These are phyloP conservation scores for Aphidoletes aphidimyza DNA, from an alignment of 2,888 invertebrate species.

Conservation along the genomic window DNA sequence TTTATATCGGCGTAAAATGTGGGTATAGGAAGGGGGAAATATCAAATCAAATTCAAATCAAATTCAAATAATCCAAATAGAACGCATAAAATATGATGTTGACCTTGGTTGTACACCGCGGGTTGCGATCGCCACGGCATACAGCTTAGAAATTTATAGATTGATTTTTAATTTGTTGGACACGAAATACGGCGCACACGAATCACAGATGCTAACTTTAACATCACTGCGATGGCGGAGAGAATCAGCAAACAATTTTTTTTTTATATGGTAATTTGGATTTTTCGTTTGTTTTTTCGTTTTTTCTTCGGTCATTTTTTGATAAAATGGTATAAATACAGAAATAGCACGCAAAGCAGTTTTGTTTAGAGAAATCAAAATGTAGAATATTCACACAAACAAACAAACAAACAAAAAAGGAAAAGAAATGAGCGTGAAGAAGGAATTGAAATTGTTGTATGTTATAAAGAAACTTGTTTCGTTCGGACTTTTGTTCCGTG, in stretches of 20 bases:
- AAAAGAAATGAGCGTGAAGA: neutral
- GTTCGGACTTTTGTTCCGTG: conserved; percentile 8
- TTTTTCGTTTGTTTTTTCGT: no score
- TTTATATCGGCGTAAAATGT: neutral
- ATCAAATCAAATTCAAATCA: neutral
- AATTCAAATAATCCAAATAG: neutral
- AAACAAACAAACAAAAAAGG: no score
- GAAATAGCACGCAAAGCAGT: neutral
- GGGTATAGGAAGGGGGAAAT: conserved; percentile 4
- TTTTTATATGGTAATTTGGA: no score
- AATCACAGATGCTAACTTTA: neutral
- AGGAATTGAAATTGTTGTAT: neutral
- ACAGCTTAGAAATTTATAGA: neutral
- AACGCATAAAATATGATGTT: conserved; percentile 7
- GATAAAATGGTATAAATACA: neutral
- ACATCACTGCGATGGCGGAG: no score
- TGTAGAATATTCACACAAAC: no score
- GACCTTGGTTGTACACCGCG: neutral
- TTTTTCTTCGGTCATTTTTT: no score
- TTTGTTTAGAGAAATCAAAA: neutral
- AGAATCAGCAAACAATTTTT: no score
- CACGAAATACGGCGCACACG: neutral
- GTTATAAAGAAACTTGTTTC: conserved; percentile 6
- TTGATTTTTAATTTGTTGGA: neutral
- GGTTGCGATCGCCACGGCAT: neutral